A percentile compares a stretch with the other conserved stretches of the same genome.
phyloP scores from a whole-genome alignment of 2,113 vertebrate species.

The Tragelaphus imberbis region DNA sequence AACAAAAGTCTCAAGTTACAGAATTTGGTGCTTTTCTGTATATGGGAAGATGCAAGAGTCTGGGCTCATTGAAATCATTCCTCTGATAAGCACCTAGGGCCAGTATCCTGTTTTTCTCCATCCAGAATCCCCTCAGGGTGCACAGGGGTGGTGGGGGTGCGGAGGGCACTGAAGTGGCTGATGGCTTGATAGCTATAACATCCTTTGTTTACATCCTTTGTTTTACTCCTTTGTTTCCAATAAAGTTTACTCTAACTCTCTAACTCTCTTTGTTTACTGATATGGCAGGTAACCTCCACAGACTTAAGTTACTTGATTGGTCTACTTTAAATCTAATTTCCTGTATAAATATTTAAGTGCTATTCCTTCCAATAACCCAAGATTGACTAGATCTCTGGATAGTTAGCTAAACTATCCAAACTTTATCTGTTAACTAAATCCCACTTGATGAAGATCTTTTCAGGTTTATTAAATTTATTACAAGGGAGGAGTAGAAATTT shows the following conservation, averaged over 20 bases:
- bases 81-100: background rate
- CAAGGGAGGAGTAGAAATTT: background rate
- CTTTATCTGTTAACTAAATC: slow-evolving; percentile 7
- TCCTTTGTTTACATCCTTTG: background rate
- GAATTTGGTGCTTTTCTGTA: background rate
- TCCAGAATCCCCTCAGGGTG: background rate
- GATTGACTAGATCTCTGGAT: background rate
- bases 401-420: background rate
- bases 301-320: background rate
- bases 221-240: no score
- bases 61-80: background rate
- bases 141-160: no score
- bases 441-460: background rate
- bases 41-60: background rate
- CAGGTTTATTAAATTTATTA: slow-evolving; percentile 22
- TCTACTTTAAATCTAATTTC: slow-evolving; percentile 30
- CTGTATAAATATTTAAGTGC: slow-evolving; percentile 27
- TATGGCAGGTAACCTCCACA: background rate
- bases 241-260: no score
- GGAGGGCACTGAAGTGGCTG: background rate
- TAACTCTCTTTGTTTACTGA: background rate
- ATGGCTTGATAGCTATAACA: background rate
- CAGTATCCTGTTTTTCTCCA: background rate
- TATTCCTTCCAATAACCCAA: background rate
- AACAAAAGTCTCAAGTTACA: background rate